phyloP scores from a whole-genome alignment of 2,113 vertebrate genomes.

The Nibea coibor region DNA sequence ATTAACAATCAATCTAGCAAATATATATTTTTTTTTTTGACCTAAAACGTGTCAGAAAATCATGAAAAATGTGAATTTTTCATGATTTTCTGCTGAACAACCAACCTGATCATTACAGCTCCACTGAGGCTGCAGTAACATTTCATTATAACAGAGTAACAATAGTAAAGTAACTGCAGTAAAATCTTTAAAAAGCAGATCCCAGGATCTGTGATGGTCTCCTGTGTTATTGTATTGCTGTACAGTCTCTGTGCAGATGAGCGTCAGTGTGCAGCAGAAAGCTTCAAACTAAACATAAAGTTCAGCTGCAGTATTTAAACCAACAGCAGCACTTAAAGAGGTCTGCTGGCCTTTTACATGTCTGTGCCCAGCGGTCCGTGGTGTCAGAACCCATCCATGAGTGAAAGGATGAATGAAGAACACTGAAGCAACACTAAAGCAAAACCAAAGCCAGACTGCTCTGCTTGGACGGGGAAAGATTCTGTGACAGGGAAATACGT shows the following conservation, averaged over 20 bases:
- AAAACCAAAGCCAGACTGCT: too few relatives aligned
- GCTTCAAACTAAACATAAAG: neutral
- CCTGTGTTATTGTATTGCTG: too few relatives aligned
- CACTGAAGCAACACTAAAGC: neutral
- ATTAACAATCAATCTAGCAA: neutral
- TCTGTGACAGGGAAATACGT: neutral
- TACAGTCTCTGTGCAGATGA: too few relatives aligned
- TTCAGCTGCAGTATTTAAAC: neutral
- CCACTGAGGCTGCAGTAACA: neutral
- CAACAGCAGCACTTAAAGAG: neutral
- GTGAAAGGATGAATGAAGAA: neutral
- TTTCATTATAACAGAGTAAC: neutral
- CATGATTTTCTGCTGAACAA: too few relatives aligned
- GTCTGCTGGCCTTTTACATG: neutral
- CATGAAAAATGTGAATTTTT: neutral
- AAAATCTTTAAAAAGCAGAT: neutral
- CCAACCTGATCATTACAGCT: neutral
- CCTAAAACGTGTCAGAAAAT: neutral
- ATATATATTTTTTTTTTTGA: neutral
- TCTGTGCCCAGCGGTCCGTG: conserved; percentile 11
- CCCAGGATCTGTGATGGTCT: neutral
- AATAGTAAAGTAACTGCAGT: neutral
- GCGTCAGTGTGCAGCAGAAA: neutral
- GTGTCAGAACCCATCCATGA: conserved; percentile 9
- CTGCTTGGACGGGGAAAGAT: neutral